These are phyloP conservation scores for Gryllus longicercus DNA, from an alignment of 2,888 invertebrate genomes.

Conservation along the genomic window DNA sequence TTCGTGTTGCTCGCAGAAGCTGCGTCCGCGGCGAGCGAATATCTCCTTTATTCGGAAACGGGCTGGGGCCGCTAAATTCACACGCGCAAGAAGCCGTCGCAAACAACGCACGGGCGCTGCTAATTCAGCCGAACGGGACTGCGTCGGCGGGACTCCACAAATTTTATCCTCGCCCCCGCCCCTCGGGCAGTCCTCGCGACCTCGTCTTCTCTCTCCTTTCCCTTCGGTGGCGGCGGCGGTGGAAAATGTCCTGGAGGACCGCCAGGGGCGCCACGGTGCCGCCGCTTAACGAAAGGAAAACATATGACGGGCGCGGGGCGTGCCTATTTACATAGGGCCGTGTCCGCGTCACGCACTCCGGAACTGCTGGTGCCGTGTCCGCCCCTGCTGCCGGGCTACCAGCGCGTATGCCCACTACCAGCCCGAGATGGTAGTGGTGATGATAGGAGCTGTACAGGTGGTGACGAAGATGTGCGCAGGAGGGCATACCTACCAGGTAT, in stretches of 20 bases:
- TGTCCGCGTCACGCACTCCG: not conserved
- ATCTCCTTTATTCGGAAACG: no score
- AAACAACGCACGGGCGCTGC: not conserved
- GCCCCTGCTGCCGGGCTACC: no score
- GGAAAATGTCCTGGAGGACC: not conserved
- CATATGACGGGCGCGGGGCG: not conserved
- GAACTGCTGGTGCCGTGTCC: no score
- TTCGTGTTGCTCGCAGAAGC: not conserved
- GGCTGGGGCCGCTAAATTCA: no score
- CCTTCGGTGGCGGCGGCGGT: not conserved
- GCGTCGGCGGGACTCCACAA: not conserved
- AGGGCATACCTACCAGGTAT: no score
- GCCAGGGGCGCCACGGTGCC: not conserved
- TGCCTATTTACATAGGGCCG: not conserved
- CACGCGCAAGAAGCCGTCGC: not conserved
- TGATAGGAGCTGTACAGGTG: no score
- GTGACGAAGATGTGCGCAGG: no score
- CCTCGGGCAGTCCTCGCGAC: no score
- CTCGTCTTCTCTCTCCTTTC: no score
- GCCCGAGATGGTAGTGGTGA: no score
- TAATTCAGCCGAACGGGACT: not conserved
- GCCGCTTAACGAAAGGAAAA: slow-evolving; percentile 17
- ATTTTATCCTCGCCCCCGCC: not conserved
- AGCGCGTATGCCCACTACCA: no score
- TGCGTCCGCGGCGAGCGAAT: no score